Conservation (phyloP, 1,140 invertebrate species). For the Eriosoma lanigerum region DNA sequence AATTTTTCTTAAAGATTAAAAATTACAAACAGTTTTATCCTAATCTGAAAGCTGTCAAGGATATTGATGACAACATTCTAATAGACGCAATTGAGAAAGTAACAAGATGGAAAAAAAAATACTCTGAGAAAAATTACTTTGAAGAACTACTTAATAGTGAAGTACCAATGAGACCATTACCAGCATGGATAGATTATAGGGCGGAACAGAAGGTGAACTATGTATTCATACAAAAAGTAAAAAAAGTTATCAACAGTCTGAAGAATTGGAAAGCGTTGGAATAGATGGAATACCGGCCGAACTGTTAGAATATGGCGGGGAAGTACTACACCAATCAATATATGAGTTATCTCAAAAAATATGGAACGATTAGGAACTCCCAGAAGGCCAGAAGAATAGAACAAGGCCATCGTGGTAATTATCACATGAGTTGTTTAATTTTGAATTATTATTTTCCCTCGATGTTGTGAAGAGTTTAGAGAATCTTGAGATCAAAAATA, state of each 20-base stretch:
- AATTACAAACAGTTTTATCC: no score
- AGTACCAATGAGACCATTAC: neutral
- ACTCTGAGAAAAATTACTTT: no score
- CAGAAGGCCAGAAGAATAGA: conserved; percentile 55
- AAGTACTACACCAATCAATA: conserved; percentile 23
- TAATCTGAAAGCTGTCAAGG: no score
- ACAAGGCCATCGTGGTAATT: no score
- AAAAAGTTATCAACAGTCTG: neutral
- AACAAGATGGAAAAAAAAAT: neutral
- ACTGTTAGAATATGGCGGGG: neutral
- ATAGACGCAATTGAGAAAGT: no score
- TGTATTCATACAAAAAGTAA: neutral
- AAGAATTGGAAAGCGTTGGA: neutral
- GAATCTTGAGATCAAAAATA: no score
- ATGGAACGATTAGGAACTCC: conserved; percentile 51
- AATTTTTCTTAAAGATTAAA: no score
- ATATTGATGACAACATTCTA: no score
- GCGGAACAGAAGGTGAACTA: neutral
- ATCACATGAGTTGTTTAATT: no score
- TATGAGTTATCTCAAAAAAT: conserved; percentile 16
- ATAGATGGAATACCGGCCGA: no score
- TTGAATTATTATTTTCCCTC: no score
- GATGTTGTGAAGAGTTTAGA: no score
- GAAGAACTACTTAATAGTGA: neutral
- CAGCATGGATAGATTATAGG: neutral